phyloP scores from a whole-genome alignment of 2,797 vertebrate genomes.

The Tadarida brasiliensis region DNA sequence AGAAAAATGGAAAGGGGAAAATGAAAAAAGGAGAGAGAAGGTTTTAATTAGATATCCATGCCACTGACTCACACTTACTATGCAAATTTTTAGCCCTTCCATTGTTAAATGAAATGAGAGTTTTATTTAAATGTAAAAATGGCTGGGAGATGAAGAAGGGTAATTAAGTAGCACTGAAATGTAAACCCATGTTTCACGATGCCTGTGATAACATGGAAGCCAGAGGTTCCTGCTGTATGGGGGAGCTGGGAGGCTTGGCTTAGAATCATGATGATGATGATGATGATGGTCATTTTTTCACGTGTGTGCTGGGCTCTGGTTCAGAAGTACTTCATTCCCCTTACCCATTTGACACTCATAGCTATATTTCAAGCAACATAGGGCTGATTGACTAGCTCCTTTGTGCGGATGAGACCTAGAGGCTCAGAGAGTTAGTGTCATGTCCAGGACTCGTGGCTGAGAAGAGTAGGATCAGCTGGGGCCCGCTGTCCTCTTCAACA shows the following conservation, averaged over 20 bases:
- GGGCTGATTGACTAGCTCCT: not conserved
- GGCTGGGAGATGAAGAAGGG: constrained; percentile 74
- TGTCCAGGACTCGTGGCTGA: not conserved
- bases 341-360: not conserved
- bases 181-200: constrained; percentile 18
- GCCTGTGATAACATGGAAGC: constrained; percentile 3
- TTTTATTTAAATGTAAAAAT: constrained; percentile 85
- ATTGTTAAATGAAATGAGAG: constrained; percentile 83
- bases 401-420: not conserved
- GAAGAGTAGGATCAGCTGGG: not conserved
- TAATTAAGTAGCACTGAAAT: constrained; percentile 79
- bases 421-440: not conserved
- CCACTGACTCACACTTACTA: constrained; percentile 84
- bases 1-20: constrained; percentile 76
- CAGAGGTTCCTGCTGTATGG: not conserved
- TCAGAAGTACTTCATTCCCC: not conserved
- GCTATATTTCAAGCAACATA: not conserved
- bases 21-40: constrained; percentile 59
- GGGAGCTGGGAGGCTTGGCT: not conserved
- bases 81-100: constrained; percentile 82
- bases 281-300: not conserved
- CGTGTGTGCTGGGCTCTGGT: not conserved
- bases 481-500: not conserved
- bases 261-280: fast-evolving
- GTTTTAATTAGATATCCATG: constrained; percentile 85